Conservation (phyloP, 2,888 invertebrate species). For the Keiferia lycopersicella region DNA sequence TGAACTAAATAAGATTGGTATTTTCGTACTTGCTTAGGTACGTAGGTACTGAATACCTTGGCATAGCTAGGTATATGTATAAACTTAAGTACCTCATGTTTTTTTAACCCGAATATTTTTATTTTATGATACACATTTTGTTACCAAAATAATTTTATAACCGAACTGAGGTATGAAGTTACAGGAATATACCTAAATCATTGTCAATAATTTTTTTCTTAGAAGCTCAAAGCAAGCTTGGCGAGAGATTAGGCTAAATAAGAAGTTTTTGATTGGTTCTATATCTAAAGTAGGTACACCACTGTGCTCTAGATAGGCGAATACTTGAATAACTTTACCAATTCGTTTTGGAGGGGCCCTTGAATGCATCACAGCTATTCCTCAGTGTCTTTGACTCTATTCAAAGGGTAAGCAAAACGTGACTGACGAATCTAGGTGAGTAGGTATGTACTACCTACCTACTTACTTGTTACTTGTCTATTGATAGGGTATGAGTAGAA, state of each 20-base stretch:
- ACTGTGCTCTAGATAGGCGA: conserved; percentile 29
- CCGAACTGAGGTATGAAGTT: too few species aligned
- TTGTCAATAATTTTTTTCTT: too few species aligned
- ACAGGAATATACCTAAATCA: too few species aligned
- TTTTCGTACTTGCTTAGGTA: too few species aligned
- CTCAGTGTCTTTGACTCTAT: conserved; percentile 43
- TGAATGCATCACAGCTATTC: conserved; percentile 42
- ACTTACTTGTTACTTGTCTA: neutral
- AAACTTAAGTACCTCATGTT: too few species aligned
- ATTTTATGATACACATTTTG: too few species aligned
- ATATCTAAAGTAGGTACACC: conserved; percentile 37
- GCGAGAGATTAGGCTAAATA: neutral
- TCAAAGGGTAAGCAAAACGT: conserved; percentile 48
- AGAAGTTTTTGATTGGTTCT: neutral
- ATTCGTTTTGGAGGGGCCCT: conserved; percentile 35
- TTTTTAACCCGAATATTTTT: too few species aligned
- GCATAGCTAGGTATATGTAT: too few species aligned
- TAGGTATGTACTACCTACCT: conserved; percentile 9
- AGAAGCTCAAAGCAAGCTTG: too few species aligned
- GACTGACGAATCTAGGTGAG: conserved; percentile 42
- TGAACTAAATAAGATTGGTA: too few species aligned
- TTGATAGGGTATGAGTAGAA: neutral
- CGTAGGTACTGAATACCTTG: too few species aligned
- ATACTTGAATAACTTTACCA: conserved; percentile 34
- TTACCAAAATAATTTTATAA: too few species aligned